Evolutionary conservation across 2,113 vertebrate species (phyloP).

Genomic region (Hiodon tergisus): DNA sequence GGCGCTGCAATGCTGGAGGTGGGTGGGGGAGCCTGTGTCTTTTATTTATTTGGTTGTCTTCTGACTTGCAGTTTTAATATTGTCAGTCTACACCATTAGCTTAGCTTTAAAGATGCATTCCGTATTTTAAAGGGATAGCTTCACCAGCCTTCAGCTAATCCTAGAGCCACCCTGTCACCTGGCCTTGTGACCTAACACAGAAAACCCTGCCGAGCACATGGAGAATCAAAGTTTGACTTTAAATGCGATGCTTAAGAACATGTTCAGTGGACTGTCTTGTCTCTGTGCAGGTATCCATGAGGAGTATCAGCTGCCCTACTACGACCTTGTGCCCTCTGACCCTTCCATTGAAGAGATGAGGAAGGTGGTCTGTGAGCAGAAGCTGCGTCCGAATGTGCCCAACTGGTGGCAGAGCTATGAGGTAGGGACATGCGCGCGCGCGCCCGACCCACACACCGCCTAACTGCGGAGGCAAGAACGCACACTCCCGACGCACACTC

Average conservation of each 20-base stretch:
- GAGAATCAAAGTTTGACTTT: neutral
- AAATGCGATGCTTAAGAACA: neutral
- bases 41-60: too few species aligned
- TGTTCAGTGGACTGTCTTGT: neutral
- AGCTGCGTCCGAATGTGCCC: conserved; percentile 87
- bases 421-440: conserved; percentile 52
- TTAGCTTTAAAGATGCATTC: too few species aligned
- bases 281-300: conserved; percentile 81
- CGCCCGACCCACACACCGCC: neutral
- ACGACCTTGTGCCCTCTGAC: conserved; percentile 93
- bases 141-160: too few species aligned
- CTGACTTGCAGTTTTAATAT: too few species aligned
- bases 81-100: too few species aligned
- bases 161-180: too few species aligned
- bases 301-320: conserved; percentile 97
- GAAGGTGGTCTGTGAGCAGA: conserved; percentile 98
- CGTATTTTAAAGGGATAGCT: too few species aligned
- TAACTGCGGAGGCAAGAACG: neutral
- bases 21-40: conserved; percentile 14
- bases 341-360: conserved; percentile 98
- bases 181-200: too few species aligned
- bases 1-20: conserved; percentile 93
- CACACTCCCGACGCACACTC: too few species aligned
- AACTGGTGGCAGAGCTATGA: conserved; percentile 99
- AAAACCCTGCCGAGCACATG: neutral